Evolutionary conservation across 2,888 invertebrate species (phyloP).

Genomic region (Leuctra nigra): DNA sequence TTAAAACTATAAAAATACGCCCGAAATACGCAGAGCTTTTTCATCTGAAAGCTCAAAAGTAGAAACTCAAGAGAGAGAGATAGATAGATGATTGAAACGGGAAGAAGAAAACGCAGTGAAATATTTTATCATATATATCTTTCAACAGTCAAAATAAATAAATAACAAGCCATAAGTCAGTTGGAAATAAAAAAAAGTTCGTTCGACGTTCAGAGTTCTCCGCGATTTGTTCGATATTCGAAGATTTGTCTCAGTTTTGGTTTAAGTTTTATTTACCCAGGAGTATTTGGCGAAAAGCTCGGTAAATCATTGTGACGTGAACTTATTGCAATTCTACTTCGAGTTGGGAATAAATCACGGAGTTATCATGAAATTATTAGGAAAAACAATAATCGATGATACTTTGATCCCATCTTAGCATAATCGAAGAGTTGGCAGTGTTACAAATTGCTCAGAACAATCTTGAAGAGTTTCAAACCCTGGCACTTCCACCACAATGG

Average conservation of each 20-base stretch:
- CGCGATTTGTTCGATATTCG: not conserved
- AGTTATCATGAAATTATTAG: not conserved
- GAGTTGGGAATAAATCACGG: not conserved
- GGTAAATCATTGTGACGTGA: no score
- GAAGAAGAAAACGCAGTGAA: conserved; percentile 3
- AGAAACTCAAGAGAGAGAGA: not conserved
- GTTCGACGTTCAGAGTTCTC: not conserved
- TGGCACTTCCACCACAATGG: no score
- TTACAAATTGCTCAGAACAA: no score
- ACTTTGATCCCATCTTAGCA: no score
- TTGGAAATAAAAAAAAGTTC: not conserved
- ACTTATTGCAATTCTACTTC: no score
- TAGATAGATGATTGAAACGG: conserved; percentile 5
- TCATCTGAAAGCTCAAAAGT: not conserved
- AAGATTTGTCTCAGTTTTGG: not conserved
- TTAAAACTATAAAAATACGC: not conserved
- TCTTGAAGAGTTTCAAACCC: no score
- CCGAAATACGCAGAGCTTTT: not conserved
- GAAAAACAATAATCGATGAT: not conserved
- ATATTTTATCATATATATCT: conserved; percentile 10
- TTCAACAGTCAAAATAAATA: conserved; percentile 11
- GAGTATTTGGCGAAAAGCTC: not conserved
- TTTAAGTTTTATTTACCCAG: not conserved
- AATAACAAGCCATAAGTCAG: conserved; percentile 14
- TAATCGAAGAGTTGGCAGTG: no score